Evolutionary conservation across 2,888 invertebrate genomes (phyloP).

Genomic region (Rotaria magnacalcarata): DNA sequence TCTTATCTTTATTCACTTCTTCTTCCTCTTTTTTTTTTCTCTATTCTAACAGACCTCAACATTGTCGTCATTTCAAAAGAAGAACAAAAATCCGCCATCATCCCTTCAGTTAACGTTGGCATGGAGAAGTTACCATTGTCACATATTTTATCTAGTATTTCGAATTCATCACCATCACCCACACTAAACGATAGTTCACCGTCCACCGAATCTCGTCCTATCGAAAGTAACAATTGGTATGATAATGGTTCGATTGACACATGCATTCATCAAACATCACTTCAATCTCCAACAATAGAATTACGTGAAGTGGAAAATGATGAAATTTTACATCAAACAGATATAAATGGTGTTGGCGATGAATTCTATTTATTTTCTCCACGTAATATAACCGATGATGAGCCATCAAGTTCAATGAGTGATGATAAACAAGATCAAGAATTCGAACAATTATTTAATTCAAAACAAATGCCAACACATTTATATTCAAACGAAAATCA

Average conservation of each 20-base stretch:
- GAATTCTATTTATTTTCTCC: conserved; percentile 28
- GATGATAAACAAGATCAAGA: not conserved
- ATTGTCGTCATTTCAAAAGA: not conserved
- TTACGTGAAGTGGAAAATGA: not conserved
- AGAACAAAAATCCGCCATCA: conserved; percentile 20
- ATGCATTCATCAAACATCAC: conserved; percentile 11
- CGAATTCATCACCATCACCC: not conserved
- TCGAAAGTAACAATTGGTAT: conserved; percentile 6
- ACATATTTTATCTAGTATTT: not conserved
- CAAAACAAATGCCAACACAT: not conserved
- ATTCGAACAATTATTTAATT: not conserved
- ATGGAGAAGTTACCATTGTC: not conserved
- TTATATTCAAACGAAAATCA: not conserved
- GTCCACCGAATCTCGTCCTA: not conserved
- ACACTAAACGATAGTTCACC: not conserved
- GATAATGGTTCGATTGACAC: conserved; percentile 27
- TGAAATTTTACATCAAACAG: conserved; percentile 7
- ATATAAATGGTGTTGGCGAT: conserved; percentile 4
- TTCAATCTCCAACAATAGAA: not conserved
- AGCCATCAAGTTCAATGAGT: not conserved
- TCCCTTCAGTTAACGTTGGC: not conserved
- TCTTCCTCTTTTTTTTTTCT: conserved; percentile 11
- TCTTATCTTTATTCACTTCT: conserved; percentile 8
- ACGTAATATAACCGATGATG: not conserved
- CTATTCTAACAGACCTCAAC: conserved; percentile 16